Conservation (phyloP, 1,140 invertebrate genomes). For the Metopolophium dirhodum region DNA sequence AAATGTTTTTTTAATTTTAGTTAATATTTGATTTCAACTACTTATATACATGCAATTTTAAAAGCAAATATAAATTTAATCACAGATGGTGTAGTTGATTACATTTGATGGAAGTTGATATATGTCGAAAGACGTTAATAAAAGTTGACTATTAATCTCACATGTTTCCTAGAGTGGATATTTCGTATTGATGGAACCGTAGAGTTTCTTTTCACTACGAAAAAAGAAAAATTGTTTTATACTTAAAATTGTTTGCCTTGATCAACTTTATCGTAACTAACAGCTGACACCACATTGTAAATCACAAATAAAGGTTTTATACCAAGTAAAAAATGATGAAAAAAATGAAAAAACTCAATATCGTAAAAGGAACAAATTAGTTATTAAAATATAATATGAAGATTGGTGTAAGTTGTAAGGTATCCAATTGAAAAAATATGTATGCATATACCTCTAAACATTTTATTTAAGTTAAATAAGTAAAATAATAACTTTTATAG, state of each 20-base stretch:
- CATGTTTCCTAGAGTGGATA: not conserved
- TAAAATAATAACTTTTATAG: not conserved
- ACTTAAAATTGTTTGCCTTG: slow-evolving; percentile 16
- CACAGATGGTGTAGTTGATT: not conserved
- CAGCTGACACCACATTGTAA: slow-evolving; percentile 6
- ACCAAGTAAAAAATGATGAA: not conserved
- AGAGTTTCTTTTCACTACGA: not conserved
- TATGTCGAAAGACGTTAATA: not conserved
- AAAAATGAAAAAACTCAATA: not conserved
- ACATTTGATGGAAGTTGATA: not conserved
- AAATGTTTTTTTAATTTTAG: not conserved
- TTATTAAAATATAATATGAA: not conserved
- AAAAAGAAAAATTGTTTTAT: slow-evolving; percentile 17
- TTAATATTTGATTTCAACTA: not conserved
- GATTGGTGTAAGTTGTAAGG: not conserved
- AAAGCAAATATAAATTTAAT: not conserved
- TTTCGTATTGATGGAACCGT: not conserved
- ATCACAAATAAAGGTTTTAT: not conserved
- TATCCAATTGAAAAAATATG: not conserved
- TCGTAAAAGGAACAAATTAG: not conserved
- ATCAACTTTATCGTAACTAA: not conserved
- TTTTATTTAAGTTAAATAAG: not conserved
- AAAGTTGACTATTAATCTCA: slow-evolving; percentile 11
- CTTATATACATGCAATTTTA: not conserved
- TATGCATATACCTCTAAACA: not conserved